Evolutionary conservation across 2,888 invertebrate genomes (phyloP).

Genomic region (Volucella inanis): DNA sequence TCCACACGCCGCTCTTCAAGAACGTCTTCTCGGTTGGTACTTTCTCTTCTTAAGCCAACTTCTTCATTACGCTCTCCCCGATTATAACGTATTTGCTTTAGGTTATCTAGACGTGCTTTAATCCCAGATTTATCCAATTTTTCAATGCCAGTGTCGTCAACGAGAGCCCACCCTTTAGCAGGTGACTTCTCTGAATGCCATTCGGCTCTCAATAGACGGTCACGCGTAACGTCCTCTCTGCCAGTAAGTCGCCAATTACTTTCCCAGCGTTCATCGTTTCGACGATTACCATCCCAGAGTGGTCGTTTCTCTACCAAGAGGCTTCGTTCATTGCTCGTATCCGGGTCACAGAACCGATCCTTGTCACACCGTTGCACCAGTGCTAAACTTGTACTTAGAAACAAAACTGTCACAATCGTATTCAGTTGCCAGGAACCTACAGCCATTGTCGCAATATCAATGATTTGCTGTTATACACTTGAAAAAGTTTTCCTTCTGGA

Average conservation of each 20-base stretch:
- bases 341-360: slow-evolving; percentile 54
- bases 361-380: slow-evolving; percentile 62
- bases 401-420: slow-evolving; percentile 75
- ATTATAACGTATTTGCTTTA: neutral
- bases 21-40: slow-evolving; percentile 14
- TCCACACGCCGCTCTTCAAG: neutral
- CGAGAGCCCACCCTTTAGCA: neutral
- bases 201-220: slow-evolving; percentile 63
- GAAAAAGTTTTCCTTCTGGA: neutral
- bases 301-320: neutral
- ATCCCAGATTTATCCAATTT: slow-evolving; percentile 25
- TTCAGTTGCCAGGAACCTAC: slow-evolving; percentile 77
- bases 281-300: neutral
- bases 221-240: slow-evolving; percentile 65
- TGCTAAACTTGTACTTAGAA: slow-evolving; percentile 75
- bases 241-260: slow-evolving; percentile 68
- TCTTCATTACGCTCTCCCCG: neutral
- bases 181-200: slow-evolving; percentile 53
- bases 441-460: slow-evolving; percentile 75
- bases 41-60: neutral
- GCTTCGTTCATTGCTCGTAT: slow-evolving; percentile 51
- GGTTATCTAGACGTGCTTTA: neutral
- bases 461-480: slow-evolving; percentile 10
- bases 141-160: slow-evolving; percentile 37
- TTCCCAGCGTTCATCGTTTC: slow-evolving; percentile 47